Percentiles rank a stretch among this genome's conserved stretches.
Evolutionary conservation across 2,888 invertebrate species (phyloP).

Genomic region (Thereva nobilitata): DNA sequence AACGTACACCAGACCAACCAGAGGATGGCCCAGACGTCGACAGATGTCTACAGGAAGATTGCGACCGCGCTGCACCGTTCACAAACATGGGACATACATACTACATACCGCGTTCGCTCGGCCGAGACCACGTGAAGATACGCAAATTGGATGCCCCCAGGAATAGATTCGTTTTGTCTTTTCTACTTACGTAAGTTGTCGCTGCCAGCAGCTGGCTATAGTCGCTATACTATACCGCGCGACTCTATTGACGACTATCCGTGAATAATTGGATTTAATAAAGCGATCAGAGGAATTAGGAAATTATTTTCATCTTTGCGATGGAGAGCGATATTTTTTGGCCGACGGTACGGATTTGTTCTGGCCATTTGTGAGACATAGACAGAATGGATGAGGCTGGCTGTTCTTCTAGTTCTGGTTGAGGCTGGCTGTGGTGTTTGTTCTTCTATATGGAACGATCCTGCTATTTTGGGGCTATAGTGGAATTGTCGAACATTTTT

Average conservation of each 20-base stretch:
- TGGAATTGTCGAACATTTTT: constrained; percentile 38
- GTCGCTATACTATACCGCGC: not conserved
- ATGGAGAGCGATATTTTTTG: constrained; percentile 24
- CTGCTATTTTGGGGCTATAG: constrained; percentile 25
- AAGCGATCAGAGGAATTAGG: constrained; percentile 41
- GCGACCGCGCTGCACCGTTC: too few species aligned
- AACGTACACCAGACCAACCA: too few species aligned
- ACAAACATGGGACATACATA: too few species aligned
- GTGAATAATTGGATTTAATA: constrained; percentile 42
- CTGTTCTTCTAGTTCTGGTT: not conserved
- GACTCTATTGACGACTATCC: constrained; percentile 40
- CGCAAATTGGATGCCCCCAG: constrained; percentile 6
- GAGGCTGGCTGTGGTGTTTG: constrained; percentile 1
- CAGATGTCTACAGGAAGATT: too few species aligned
- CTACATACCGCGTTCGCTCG: too few species aligned
- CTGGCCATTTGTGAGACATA: not conserved
- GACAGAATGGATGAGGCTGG: constrained; percentile 15
- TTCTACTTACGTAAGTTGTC: constrained; percentile 27
- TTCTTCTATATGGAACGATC: constrained; percentile 26
- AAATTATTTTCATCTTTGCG: constrained; percentile 25
- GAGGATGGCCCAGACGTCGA: too few species aligned
- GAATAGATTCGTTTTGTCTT: constrained; percentile 35
- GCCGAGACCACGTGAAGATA: not conserved
- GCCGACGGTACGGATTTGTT: constrained; percentile 21
- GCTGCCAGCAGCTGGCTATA: constrained; percentile 33